These are phyloP conservation scores for Rhagologus leucostigma DNA, from an alignment of 2,113 vertebrate species.

Conservation along the genomic window DNA sequence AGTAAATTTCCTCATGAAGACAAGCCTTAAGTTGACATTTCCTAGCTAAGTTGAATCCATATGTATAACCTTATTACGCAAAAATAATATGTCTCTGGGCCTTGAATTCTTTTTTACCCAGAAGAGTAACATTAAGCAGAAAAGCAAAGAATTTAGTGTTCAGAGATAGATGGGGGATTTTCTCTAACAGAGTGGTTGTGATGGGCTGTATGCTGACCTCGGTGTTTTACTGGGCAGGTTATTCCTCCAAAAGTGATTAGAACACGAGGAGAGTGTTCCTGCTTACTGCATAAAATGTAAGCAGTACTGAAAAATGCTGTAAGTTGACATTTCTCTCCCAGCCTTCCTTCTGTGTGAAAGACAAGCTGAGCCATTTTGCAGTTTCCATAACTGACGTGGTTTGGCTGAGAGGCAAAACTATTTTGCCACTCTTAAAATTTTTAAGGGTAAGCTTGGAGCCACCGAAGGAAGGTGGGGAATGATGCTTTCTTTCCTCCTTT, in stretches of 20 bases:
- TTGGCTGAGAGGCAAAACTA: background rate
- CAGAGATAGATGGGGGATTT: background rate
- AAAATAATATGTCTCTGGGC: conserved; percentile 14
- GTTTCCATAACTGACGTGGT: background rate
- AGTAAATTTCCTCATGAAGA: conserved; percentile 56
- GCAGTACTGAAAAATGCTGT: background rate
- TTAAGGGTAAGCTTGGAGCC: background rate
- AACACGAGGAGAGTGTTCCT: background rate
- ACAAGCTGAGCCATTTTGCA: background rate
- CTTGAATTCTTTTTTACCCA: conserved; percentile 41
- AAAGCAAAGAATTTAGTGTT: conserved; percentile 26
- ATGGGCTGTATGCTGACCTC: background rate
- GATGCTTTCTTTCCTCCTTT: background rate
- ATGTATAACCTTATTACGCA: conserved; percentile 34
- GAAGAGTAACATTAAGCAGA: conserved; percentile 17
- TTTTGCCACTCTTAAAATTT: background rate
- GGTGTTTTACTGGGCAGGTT: background rate
- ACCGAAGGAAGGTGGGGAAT: background rate
- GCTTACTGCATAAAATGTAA: background rate
- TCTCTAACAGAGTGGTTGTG: background rate
- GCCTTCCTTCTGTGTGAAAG: background rate
- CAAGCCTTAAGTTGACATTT: conserved; percentile 60
- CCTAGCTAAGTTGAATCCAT: conserved; percentile 60
- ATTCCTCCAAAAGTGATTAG: background rate
- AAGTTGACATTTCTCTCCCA: background rate